Base-by-base conservation (phyloP, 2,888 invertebrate genomes). In the Catotricha subobsoleta region DNA sequence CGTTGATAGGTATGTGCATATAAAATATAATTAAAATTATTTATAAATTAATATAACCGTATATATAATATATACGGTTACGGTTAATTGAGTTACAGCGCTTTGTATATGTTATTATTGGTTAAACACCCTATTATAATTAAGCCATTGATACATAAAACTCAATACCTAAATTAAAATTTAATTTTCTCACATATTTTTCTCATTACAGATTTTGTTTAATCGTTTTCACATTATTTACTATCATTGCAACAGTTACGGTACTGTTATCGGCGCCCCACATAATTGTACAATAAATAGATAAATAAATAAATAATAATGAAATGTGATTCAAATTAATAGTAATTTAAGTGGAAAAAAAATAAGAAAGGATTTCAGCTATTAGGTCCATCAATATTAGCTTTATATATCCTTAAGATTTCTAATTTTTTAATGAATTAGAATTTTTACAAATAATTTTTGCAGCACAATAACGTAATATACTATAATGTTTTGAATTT, bases 171-270 rank as follows among this genome's bases (percentile, higher is more conserved):
- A 28, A 10, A 10, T 28, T 28, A n/a, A 28, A 28, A 30, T 30
- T 30, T 7, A 30, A 16, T 30, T 7, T 10, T 30, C 2, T 30
- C 9, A 5, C 9, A 13, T 30, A 7, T 25, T 12, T 16, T 35
- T 3, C n/a, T 35, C 36, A 19, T 58, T 61, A 45, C 66, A 78
- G 83, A 69, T 81, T 92, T 67, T 94, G 94, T 68, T 74, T 95
- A 67, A 84, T 88, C 68, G 80, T 91, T 61, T 95, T 94, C 72
- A 87, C 88, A 48, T 68, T 88, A 64, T 91, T 91, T 71, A 91
- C 90, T 57, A 76, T 90, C 64, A 79, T 88, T 60, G 88, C 90
- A 54, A 90, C 91, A 53, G 81, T 88, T 55, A 83, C 87, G 51
- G 90, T 90, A 61, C 71, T 91, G 55, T 71, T 84, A 53, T 86